These are phyloP conservation scores for Spea hammondii DNA, from an alignment of 2,797 vertebrate genomes.

Conservation along the genomic window DNA sequence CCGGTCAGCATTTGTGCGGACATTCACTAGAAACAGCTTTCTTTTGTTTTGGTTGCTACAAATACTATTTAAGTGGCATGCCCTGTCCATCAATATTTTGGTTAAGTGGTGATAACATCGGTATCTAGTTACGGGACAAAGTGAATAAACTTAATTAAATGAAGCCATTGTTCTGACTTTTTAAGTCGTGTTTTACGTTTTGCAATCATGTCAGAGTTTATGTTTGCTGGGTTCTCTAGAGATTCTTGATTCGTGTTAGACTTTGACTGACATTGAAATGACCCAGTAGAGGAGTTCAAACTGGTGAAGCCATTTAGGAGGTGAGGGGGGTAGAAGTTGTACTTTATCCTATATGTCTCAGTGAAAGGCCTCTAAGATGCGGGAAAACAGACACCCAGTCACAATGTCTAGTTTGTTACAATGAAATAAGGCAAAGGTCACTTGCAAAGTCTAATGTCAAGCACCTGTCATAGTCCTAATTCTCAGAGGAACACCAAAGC, in stretches of 20 bases:
- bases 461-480: slow-evolving; percentile 2
- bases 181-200: background rate
- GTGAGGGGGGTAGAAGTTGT: too few relatives aligned
- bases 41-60: too few relatives aligned
- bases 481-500: background rate
- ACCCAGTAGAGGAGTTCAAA: slow-evolving; percentile 15
- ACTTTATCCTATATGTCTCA: too few relatives aligned
- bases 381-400: background rate
- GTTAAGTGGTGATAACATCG: too few relatives aligned
- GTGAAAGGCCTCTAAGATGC: too few relatives aligned
- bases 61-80: too few relatives aligned
- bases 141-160: too few relatives aligned
- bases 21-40: too few relatives aligned
- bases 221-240: background rate
- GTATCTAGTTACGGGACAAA: too few relatives aligned
- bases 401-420: background rate
- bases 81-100: too few relatives aligned
- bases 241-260: background rate
- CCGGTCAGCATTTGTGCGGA: too few relatives aligned
- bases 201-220: background rate
- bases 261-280: slow-evolving; percentile 2
- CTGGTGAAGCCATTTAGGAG: background rate
- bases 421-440: slow-evolving; percentile 7
- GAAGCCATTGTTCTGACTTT: too few relatives aligned
- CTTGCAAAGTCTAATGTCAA: slow-evolving; percentile 1